phyloP scores from a whole-genome alignment of 2,113 vertebrate genomes.

The Coptodon bakossiorum region DNA sequence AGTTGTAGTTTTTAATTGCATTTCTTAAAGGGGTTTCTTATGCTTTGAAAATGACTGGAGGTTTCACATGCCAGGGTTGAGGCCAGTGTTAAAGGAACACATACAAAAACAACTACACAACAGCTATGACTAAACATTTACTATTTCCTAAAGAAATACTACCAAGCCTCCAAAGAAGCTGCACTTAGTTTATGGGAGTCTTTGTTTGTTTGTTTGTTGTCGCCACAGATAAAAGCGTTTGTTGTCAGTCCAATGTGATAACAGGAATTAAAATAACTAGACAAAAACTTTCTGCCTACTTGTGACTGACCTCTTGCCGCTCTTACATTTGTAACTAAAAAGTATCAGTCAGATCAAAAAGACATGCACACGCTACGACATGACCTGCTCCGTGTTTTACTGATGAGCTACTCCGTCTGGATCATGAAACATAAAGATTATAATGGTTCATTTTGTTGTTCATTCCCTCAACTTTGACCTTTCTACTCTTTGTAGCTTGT shows the following conservation, averaged over 20 bases:
- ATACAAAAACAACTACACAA: background rate
- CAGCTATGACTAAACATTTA: background rate
- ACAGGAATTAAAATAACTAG: background rate
- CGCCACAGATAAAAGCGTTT: background rate
- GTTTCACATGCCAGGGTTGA: background rate
- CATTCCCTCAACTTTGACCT: background rate
- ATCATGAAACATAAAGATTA: background rate
- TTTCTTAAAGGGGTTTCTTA: background rate
- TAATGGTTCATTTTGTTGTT: background rate
- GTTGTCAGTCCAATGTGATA: background rate
- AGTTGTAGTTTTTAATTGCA: background rate
- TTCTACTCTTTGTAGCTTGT: background rate
- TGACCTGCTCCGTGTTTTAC: background rate
- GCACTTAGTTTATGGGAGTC: background rate
- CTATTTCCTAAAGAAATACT: background rate
- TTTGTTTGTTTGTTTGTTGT: background rate
- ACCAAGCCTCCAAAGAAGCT: background rate
- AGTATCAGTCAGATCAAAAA: background rate
- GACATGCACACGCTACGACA: background rate
- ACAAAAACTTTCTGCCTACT: background rate
- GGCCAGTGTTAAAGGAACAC: background rate
- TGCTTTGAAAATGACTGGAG: background rate
- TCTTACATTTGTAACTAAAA: background rate
- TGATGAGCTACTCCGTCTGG: too few relatives aligned
- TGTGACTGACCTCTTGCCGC: background rate